Percentiles rank a stretch among this genome's conserved stretches.
These are phyloP conservation scores for Camelus bactrianus DNA, from an alignment of 2,113 vertebrate genomes.

Conservation along the genomic window DNA sequence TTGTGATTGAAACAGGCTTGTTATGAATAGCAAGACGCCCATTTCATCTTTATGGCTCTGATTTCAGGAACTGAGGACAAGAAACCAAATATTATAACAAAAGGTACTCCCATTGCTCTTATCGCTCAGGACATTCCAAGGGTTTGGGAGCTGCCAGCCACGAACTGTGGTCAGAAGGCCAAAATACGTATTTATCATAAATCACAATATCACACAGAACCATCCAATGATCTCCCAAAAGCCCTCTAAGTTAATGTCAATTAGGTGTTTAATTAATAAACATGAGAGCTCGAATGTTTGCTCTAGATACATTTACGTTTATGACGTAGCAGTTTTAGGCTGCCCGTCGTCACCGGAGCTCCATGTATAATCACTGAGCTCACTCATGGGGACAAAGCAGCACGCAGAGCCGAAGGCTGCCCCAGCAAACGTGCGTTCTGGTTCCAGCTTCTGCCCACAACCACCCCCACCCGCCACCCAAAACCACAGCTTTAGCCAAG, in stretches of 20 bases:
- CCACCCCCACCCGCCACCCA: background rate
- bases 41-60: background rate
- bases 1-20: background rate
- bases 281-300: background rate
- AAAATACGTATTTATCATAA: background rate
- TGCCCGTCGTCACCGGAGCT: background rate
- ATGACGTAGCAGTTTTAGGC: background rate
- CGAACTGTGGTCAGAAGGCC: background rate
- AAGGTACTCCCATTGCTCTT: background rate
- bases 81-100: background rate
- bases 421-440: background rate
- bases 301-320: background rate
- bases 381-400: background rate
- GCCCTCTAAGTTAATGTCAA: background rate
- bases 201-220: background rate
- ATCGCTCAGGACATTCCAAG: background rate
- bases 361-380: accelerated
- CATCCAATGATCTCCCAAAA: background rate
- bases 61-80: background rate
- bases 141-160: background rate
- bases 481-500: background rate
- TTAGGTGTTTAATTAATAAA: background rate
- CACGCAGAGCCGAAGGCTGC: background rate
- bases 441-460: background rate
- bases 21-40: background rate